Evolutionary conservation across 2,888 invertebrate genomes (phyloP).

Genomic region (Patella pellucida): DNA sequence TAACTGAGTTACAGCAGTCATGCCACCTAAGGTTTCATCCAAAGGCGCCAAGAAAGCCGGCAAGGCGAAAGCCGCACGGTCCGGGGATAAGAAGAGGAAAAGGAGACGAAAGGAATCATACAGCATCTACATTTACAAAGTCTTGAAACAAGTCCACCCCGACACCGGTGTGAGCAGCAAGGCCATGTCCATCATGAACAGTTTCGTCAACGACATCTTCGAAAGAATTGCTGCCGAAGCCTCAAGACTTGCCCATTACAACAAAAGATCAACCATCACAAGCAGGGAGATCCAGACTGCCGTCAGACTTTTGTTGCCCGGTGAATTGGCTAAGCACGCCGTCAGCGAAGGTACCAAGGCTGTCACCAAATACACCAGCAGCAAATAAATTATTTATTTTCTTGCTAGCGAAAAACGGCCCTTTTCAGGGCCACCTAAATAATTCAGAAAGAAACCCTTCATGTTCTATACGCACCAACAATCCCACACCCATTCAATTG

Average conservation of each 20-base stretch:
- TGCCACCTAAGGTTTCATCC: conserved; percentile 13
- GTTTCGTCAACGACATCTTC: conserved; percentile 63
- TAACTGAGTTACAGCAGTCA: background rate
- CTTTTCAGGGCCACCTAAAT: no score
- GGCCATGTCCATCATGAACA: conserved; percentile 48
- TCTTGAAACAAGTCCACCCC: conserved; percentile 64
- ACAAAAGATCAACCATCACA: conserved; percentile 72
- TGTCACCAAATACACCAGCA: conserved; percentile 57
- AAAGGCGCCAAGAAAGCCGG: conserved; percentile 54
- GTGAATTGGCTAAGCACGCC: conserved; percentile 82
- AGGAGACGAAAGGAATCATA: conserved; percentile 55
- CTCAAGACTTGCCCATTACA: conserved; percentile 48
- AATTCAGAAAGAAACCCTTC: no score
- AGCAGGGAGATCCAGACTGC: conserved; percentile 81
- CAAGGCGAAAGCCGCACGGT: conserved; percentile 48
- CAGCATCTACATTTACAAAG: conserved; percentile 56
- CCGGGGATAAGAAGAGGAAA: conserved; percentile 58
- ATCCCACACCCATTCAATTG: no score
- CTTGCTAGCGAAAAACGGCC: no score
- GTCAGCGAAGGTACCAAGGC: conserved; percentile 70
- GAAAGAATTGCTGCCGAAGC: conserved; percentile 59
- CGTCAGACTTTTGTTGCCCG: conserved; percentile 79
- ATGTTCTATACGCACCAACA: conserved; percentile 17
- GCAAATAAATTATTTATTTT: no score
- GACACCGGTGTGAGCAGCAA: no score